Percentiles rank a stretch among this genome's conserved stretches.
phyloP scores from a whole-genome alignment of 1,140 invertebrate genomes.

The Apis cerana region DNA sequence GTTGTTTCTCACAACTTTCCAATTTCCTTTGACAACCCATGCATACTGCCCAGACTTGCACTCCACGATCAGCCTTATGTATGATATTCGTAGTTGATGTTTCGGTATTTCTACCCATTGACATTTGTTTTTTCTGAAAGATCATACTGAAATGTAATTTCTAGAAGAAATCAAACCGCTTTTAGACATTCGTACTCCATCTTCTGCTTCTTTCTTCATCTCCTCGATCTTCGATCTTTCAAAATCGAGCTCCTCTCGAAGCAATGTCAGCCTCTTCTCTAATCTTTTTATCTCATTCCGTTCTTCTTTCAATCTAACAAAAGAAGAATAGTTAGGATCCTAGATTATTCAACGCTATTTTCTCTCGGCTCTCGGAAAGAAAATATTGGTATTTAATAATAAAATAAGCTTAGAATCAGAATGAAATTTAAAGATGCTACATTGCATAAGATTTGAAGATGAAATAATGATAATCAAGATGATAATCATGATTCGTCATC shows the following conservation, averaged over 20 bases:
- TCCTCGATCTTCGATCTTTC: constrained; percentile 33
- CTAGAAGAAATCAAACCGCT: background rate
- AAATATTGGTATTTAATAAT: no score
- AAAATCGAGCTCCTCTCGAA: constrained; percentile 45
- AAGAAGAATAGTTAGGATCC: background rate
- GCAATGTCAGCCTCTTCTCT: constrained; percentile 14
- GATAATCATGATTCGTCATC: no score
- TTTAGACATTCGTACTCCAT: background rate
- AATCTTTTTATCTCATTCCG: constrained; percentile 42
- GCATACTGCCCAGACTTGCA: constrained; percentile 64
- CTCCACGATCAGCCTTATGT: constrained; percentile 30
- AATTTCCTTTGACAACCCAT: constrained; percentile 63
- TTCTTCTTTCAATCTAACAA: constrained; percentile 42
- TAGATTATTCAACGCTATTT: background rate
- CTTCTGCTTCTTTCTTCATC: background rate
- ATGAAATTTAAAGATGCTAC: no score
- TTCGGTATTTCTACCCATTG: background rate
- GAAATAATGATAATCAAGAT: background rate
- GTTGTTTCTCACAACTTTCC: constrained; percentile 57
- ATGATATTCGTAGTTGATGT: constrained; percentile 48
- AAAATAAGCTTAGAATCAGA: no score
- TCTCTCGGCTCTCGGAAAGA: background rate
- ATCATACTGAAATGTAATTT: background rate
- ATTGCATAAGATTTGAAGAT: background rate
- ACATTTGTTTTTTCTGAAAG: constrained; percentile 2